Evolutionary conservation across 2,888 invertebrate species (phyloP), one percentile per base, ranked within the genome.

Genomic region (Adelognathus sp.): DNA sequence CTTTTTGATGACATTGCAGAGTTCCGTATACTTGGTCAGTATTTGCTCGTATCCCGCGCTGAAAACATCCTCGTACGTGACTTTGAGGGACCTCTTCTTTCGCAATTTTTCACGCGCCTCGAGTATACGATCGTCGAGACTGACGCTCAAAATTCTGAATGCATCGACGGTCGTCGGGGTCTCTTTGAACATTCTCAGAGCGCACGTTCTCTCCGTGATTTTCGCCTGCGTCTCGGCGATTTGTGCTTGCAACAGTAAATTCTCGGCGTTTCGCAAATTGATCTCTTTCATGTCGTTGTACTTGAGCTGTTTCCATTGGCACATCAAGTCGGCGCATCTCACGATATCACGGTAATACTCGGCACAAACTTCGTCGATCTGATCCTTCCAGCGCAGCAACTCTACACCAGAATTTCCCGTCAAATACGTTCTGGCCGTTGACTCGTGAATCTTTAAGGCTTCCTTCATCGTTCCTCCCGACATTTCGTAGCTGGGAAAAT

Each of bases 31-130:
- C 33, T 88, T 87, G 60, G 88, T 89, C 46, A 92, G 83, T 36
- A 93, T 89, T 67, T 91, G 88, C 81, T 92, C 89, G 81, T 91
- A 93, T 82, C 92, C 91, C 72, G 90, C 91, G 74, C 90, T 90
- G 33, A 87, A 85, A 5, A 92, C 87, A 54, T 87, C 86, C 46
- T 90, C 88, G 81, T 92, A 93, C 76, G 89, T 88, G 73, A 90
- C 89, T 80, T 90, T 91, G 14, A 92, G 80, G 60, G 87, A 83
- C 58, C 84, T 86, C 58, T 92, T 90, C 14, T 89, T 81, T 64
- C 89, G 83, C 52, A 93, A 90, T 83, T 92, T 90, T 69, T 86
- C 82, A 63, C 86, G 84, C n/a, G 88, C 83, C 70, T 87, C 86
- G 18, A 84, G 79, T 67, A 92, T 88, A 81, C 92, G 91, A 3